Evolutionary conservation across 2,113 vertebrate genomes (phyloP), one percentile per base, ranked within the genome.

Genomic region (Monopterus albus): DNA sequence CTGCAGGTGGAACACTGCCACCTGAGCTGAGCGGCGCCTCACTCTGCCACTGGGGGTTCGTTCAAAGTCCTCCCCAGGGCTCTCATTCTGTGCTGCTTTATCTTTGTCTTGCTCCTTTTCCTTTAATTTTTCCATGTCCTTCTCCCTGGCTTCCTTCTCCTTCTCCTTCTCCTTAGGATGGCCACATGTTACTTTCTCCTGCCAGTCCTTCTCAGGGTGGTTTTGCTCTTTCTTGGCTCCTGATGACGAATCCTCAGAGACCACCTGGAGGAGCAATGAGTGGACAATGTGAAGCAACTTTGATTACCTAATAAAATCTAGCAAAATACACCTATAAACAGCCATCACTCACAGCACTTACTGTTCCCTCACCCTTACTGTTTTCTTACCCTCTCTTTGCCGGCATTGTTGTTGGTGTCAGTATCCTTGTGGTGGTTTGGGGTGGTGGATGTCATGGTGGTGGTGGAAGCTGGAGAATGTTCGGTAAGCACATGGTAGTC

Each of bases 1-100:
- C 87, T 99, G 98, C 43, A 99, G 94, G 87, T 99, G 98, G 90
- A 98, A 98, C 28, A 99, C 96, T 0, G 98, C 98, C 0, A 98
- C 96, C 81, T 98, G 97, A 58, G 98, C 98, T 0, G 98, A 99
- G 0, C 95, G 96, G 43, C 97, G 96, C 35, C 97, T 94, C 83
- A 98, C 94, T 50, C 98, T 93, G 46, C 98, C 98, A 0, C 97
- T 99, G 0, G 97, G 97, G 6, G 97, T 99, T 64, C 96, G 91
- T 62, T 98, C 96, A 2, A 98, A 94, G 76, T 98, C 96, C 59
- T 96, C 92, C 1, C 92, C 5, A 0, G 91, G 89, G 45, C 62
- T 86, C 4, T 86, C 79, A 25, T 91, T 92, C 0, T 78, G 82
- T 56, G 92, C 90, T 46, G 89, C 72, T 42, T 88, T 86, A 5